phyloP scores from a whole-genome alignment of 2,113 vertebrate species.

The Sarotherodon lohbergeri region DNA sequence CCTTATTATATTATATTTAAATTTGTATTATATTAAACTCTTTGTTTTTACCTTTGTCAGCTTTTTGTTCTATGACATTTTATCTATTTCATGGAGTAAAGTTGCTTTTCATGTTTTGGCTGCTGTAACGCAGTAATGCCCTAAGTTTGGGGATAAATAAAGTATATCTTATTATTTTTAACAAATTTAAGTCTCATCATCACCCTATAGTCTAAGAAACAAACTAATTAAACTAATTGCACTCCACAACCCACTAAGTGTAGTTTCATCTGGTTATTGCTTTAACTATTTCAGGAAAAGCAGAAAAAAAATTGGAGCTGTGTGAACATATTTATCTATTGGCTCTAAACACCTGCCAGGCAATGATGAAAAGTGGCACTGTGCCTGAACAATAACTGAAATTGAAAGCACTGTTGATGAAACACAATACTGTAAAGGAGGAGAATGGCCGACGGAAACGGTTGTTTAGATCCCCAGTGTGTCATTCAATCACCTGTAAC shows the following conservation, averaged over 20 bases:
- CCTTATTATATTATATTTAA: not conserved
- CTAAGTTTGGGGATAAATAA: not conserved
- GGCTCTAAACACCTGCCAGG: conserved; percentile 47
- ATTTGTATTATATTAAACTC: not conserved
- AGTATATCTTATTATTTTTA: not conserved
- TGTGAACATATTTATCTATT: not conserved
- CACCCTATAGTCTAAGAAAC: not conserved
- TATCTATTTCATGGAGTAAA: not conserved
- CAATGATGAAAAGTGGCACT: conserved; percentile 37
- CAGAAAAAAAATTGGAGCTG: not conserved
- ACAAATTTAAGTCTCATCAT: not conserved
- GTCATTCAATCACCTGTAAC: conserved; percentile 49
- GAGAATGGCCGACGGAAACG: conserved; percentile 13
- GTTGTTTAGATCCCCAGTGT: conserved; percentile 42
- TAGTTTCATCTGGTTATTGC: not conserved
- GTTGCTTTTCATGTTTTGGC: not conserved
- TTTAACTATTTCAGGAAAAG: not conserved
- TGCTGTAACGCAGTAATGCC: not conserved
- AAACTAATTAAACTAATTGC: not conserved
- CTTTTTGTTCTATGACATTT: not conserved
- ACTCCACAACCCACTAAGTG: not conserved
- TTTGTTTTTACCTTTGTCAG: not conserved
- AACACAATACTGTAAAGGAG: conserved; percentile 43
- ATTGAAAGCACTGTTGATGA: conserved; percentile 46
- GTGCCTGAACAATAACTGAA: conserved; percentile 49